Conservation (phyloP, 2,888 invertebrate genomes). For the Andrena dorsata region DNA sequence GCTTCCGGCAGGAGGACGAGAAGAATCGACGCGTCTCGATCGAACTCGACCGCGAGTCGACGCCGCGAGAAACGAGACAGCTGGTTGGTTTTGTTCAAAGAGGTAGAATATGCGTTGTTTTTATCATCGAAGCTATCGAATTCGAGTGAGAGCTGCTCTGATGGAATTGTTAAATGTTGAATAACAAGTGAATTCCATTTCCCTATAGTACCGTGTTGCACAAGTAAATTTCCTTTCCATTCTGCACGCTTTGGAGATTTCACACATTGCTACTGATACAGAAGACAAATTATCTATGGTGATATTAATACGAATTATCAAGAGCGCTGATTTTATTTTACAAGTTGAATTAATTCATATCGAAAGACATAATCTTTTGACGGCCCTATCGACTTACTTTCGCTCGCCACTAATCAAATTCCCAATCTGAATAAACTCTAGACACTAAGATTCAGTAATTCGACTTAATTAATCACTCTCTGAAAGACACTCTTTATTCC, state of each 20-base stretch:
- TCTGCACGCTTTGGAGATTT: not conserved
- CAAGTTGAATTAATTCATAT: too few species aligned
- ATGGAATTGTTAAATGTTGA: not conserved
- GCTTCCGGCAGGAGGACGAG: constrained; percentile 19
- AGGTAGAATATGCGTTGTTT: constrained; percentile 48
- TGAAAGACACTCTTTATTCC: not conserved
- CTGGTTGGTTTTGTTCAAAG: constrained; percentile 75
- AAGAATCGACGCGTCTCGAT: constrained; percentile 41
- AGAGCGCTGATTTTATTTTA: not conserved
- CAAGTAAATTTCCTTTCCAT: not conserved
- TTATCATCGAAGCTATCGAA: not conserved
- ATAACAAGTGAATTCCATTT: not conserved
- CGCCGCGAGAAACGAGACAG: constrained; percentile 70
- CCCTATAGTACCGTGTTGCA: not conserved
- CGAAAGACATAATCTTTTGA: too few species aligned
- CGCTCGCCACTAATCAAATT: too few species aligned
- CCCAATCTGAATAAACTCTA: too few species aligned
- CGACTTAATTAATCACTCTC: not conserved
- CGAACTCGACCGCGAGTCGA: constrained; percentile 50
- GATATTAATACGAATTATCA: not conserved
- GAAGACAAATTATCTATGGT: not conserved
- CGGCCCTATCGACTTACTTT: too few species aligned
- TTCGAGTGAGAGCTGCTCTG: not conserved
- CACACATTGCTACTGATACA: not conserved
- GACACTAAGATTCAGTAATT: not conserved